Conservation (phyloP, 2,888 invertebrate genomes). For the Lamellibrachia satsuma region DNA sequence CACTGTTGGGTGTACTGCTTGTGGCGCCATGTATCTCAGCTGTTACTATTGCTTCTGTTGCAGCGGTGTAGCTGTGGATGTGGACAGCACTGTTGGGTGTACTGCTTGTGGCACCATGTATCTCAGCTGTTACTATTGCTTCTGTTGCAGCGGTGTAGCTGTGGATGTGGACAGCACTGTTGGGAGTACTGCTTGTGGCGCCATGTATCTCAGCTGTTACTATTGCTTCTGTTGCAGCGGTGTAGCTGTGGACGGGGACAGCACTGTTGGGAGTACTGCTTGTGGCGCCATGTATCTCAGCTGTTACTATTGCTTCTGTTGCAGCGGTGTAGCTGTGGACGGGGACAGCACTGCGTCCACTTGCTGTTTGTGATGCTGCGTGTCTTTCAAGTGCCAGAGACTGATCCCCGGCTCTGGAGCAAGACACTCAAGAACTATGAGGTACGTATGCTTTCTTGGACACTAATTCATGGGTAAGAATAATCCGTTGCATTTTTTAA, state of each 20-base stretch:
- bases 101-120: too few relatives aligned
- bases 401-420: slow-evolving; percentile 63
- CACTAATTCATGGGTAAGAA: neutral
- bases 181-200: neutral
- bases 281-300: neutral
- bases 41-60: too few relatives aligned
- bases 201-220: neutral
- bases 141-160: neutral
- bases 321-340: slow-evolving; percentile 67
- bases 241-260: slow-evolving; percentile 66
- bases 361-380: slow-evolving; percentile 68
- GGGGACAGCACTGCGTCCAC: slow-evolving; percentile 66
- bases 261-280: slow-evolving; percentile 52
- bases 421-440: slow-evolving; percentile 67
- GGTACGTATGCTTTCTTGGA: slow-evolving; percentile 49
- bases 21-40: too few relatives aligned
- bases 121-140: too few relatives aligned
- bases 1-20: too few relatives aligned
- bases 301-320: slow-evolving; percentile 32
- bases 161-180: slow-evolving; percentile 62
- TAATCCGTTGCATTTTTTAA: neutral
- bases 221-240: slow-evolving; percentile 53
- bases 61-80: too few relatives aligned
- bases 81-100: too few relatives aligned
- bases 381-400: slow-evolving; percentile 66